Percentiles rank a stretch among this genome's conserved stretches.
phyloP scores from a whole-genome alignment of 2,888 invertebrate species.

The Eumacrocentrus americanus region DNA sequence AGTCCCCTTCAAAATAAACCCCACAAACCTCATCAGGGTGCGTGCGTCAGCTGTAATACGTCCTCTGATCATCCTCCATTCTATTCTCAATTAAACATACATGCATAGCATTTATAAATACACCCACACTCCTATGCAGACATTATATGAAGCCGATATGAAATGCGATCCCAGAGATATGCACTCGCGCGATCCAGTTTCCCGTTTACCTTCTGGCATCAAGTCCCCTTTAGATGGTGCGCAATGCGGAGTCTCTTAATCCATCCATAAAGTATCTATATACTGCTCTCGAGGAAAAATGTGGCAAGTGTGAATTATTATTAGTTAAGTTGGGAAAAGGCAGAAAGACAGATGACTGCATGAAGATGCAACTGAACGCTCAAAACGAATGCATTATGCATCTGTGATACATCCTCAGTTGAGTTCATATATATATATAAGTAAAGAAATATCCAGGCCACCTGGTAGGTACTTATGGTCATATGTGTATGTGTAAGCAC shows the following conservation, averaged over 20 bases:
- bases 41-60: slow-evolving; percentile 6
- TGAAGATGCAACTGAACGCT: slow-evolving; percentile 10
- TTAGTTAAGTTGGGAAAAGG: neutral
- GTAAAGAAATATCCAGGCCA: slow-evolving; percentile 13
- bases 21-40: neutral
- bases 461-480: neutral
- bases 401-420: slow-evolving; percentile 10
- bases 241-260: neutral
- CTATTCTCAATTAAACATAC: neutral
- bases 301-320: slow-evolving; percentile 3
- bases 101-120: neutral
- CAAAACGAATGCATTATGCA: slow-evolving; percentile 11
- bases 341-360: neutral
- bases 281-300: neutral
- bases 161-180: neutral
- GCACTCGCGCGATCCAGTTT: too few species aligned
- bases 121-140: neutral
- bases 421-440: neutral
- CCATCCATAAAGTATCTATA: too few species aligned
- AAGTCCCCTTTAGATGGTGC: too few species aligned
- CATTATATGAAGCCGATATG: neutral
- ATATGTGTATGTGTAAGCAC: too few species aligned
- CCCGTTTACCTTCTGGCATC: too few species aligned
- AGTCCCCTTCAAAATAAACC: slow-evolving; percentile 10
- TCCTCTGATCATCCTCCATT: neutral